phyloP scores from a whole-genome alignment of 2,113 vertebrate genomes.

The Muscicapa adusta region DNA sequence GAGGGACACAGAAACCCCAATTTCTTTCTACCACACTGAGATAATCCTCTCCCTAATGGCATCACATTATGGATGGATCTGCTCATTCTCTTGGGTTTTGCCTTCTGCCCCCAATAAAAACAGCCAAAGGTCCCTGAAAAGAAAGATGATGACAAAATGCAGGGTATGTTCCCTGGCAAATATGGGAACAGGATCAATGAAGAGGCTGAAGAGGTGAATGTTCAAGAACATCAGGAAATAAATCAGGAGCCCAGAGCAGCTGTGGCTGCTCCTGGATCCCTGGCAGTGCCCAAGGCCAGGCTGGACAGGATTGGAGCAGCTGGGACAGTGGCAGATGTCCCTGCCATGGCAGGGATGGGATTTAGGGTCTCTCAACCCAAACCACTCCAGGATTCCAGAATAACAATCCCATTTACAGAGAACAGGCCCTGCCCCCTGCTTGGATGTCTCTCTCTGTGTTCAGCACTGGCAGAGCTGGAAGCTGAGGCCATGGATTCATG shows the following conservation, averaged over 20 bases:
- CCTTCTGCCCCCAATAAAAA: neutral
- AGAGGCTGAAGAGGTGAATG: neutral
- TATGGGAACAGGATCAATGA: fast-evolving
- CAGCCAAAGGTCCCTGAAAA: neutral
- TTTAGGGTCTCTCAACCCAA: neutral
- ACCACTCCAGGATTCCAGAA: neutral
- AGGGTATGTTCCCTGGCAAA: neutral
- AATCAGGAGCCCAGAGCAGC: neutral
- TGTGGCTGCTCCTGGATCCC: neutral
- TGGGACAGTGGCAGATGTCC: neutral
- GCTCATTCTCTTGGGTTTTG: neutral
- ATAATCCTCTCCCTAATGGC: neutral
- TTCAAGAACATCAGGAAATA: neutral
- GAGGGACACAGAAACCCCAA: neutral
- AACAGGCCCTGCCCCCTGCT: neutral
- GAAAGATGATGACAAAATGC: neutral
- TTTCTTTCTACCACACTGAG: neutral
- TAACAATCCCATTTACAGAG: fast-evolving
- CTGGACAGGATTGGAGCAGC: neutral
- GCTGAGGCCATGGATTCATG: neutral
- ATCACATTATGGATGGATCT: fast-evolving
- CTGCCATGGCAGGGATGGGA: neutral
- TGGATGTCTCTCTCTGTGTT: fast-evolving
- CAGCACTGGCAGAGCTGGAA: fast-evolving
- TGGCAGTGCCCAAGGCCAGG: neutral